Evolutionary conservation across 2,888 invertebrate species (phyloP).

Genomic region (Callinectes sapidus): DNA sequence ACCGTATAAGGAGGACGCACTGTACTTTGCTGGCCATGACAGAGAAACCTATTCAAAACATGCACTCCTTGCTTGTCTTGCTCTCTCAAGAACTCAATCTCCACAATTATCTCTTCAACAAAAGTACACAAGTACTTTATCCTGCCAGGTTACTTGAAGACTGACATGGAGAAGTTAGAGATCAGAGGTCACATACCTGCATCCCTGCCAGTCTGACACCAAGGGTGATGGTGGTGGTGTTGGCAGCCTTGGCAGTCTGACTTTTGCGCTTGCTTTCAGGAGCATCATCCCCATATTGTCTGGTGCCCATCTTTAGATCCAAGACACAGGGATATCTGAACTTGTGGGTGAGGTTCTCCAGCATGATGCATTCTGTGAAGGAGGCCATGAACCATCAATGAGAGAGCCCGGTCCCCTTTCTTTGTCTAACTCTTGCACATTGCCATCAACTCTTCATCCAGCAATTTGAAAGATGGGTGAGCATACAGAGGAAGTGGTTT

Average conservation of each 20-base stretch:
- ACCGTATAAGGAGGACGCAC: too few relatives aligned
- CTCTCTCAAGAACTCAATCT: too few relatives aligned
- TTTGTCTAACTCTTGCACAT: too few relatives aligned
- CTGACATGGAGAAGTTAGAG: not conserved
- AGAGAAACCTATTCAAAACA: too few relatives aligned
- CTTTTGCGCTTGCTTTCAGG: slow-evolving; percentile 77
- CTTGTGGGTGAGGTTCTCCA: slow-evolving; percentile 80
- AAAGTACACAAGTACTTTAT: too few relatives aligned
- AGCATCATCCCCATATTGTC: slow-evolving; percentile 79
- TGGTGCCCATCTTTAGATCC: slow-evolving; percentile 80
- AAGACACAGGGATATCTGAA: slow-evolving; percentile 79
- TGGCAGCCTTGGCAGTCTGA: slow-evolving; percentile 78
- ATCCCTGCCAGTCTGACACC: slow-evolving; percentile 79
- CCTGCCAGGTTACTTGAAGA: too few relatives aligned
- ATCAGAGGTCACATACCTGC: slow-evolving; percentile 75
- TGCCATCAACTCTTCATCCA: too few relatives aligned
- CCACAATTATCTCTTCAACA: too few relatives aligned
- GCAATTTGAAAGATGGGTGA: too few relatives aligned
- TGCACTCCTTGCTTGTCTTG: too few relatives aligned
- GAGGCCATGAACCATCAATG: not conserved
- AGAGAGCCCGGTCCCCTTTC: not conserved
- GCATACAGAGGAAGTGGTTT: too few relatives aligned
- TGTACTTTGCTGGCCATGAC: too few relatives aligned
- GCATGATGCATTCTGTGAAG: slow-evolving; percentile 78
- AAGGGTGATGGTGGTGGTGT: slow-evolving; percentile 78